Evolutionary conservation across 2,113 vertebrate species (phyloP).

Genomic region (Cnemophilus loriae): DNA sequence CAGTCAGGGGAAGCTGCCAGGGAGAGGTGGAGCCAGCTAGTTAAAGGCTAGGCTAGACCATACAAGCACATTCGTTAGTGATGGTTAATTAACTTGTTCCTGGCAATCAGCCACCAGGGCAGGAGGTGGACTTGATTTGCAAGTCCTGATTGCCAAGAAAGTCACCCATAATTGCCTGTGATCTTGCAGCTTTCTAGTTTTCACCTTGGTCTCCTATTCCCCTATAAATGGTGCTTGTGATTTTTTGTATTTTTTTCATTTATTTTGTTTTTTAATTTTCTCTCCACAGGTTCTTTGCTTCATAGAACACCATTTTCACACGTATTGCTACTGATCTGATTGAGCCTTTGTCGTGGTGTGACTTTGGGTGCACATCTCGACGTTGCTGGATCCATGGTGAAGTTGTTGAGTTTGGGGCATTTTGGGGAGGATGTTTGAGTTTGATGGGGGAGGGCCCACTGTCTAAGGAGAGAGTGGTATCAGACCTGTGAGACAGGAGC

Average conservation of each 20-base stretch:
- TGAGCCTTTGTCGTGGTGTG: not conserved
- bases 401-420: not conserved
- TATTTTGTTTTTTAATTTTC: not conserved
- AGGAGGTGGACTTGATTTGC: slow-evolving; percentile 29
- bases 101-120: slow-evolving; percentile 19
- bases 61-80: not conserved
- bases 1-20: not conserved
- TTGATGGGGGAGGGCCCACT: not conserved
- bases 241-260: not conserved
- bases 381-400: not conserved
- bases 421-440: not conserved
- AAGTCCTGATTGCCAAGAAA: slow-evolving; percentile 1
- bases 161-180: not conserved
- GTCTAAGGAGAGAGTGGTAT: not conserved
- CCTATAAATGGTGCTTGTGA: not conserved
- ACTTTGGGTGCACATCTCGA: not conserved
- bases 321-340: not conserved
- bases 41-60: not conserved
- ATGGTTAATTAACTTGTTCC: slow-evolving; percentile 49
- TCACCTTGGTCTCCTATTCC: not conserved
- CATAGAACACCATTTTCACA: not conserved
- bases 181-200: not conserved
- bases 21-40: not conserved
- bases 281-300: not conserved
- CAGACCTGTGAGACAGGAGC: not conserved